Evolutionary conservation across 2,797 vertebrate species (phyloP).

Genomic region (Gastrophryne carolinensis): DNA sequence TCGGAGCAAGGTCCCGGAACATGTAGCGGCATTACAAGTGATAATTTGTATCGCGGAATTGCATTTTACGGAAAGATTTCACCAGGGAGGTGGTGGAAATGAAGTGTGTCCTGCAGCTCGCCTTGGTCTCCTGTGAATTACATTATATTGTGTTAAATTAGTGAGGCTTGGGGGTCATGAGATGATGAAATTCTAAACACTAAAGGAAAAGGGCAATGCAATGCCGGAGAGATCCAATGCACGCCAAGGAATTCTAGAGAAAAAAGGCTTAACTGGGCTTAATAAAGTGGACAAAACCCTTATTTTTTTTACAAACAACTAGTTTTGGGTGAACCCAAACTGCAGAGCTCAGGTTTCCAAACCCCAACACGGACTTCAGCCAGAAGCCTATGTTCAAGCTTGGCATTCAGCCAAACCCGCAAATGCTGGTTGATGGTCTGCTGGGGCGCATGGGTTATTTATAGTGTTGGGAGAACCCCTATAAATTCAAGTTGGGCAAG

Average conservation of each 20-base stretch:
- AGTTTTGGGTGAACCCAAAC: too few relatives aligned
- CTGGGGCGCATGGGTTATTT: too few relatives aligned
- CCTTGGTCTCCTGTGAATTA: neutral
- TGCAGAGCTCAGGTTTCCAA: too few relatives aligned
- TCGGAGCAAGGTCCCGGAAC: neutral
- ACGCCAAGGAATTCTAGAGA: neutral
- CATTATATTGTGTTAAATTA: neutral
- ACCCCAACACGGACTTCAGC: too few relatives aligned
- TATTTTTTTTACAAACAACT: neutral
- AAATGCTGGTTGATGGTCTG: too few relatives aligned
- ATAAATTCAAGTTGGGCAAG: too few relatives aligned
- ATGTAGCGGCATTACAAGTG: neutral
- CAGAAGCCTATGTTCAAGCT: too few relatives aligned
- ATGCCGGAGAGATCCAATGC: neutral
- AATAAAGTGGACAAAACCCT: neutral
- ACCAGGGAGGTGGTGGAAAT: neutral
- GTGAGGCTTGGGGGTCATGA: neutral
- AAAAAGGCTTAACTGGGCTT: neutral
- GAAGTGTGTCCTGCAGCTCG: neutral
- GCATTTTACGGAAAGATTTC: neutral
- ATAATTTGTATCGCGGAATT: neutral
- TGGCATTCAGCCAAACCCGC: too few relatives aligned
- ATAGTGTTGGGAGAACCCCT: too few relatives aligned
- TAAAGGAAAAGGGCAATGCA: neutral
- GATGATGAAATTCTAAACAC: neutral